These are phyloP conservation scores for Xiphorhynchus elegans DNA, from an alignment of 2,113 vertebrate species.

Conservation along the genomic window DNA sequence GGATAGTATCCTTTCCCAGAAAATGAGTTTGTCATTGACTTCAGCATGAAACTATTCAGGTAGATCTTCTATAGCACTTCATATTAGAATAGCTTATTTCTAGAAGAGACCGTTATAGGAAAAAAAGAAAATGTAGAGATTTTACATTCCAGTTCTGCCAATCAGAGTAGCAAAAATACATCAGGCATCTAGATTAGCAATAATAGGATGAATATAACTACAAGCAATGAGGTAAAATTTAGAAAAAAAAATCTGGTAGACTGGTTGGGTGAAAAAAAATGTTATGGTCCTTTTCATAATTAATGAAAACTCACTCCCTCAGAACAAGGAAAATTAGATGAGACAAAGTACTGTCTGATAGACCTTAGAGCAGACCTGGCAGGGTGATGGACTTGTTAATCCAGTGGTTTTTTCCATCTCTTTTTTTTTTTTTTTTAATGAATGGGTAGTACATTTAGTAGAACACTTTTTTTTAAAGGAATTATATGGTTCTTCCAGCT, in stretches of 20 bases:
- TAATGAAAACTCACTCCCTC: not conserved
- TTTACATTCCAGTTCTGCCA: not conserved
- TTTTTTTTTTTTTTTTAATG: not conserved
- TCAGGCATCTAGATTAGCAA: not conserved
- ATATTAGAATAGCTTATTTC: not conserved
- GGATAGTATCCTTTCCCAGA: not conserved
- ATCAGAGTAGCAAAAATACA: not conserved
- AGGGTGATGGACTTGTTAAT: not conserved
- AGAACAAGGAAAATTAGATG: not conserved
- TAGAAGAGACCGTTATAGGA: not conserved
- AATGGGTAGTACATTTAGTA: not conserved
- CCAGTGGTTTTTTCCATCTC: not conserved
- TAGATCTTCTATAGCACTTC: not conserved
- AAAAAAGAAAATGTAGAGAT: not conserved
- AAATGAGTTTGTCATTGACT: not conserved
- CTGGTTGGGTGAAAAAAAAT: not conserved
- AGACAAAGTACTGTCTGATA: not conserved
- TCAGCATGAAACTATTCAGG: not conserved
- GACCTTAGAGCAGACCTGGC: not conserved
- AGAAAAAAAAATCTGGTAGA: not conserved
- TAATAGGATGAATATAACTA: not conserved
- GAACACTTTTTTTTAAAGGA: not conserved
- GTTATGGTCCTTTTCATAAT: not conserved
- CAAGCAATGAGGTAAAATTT: not conserved
- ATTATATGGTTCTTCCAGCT: not conserved